A percentile compares a stretch with the other conserved stretches of the same genome.
phyloP scores from a whole-genome alignment of 2,113 vertebrate species.

The Istiophorus platypterus region DNA sequence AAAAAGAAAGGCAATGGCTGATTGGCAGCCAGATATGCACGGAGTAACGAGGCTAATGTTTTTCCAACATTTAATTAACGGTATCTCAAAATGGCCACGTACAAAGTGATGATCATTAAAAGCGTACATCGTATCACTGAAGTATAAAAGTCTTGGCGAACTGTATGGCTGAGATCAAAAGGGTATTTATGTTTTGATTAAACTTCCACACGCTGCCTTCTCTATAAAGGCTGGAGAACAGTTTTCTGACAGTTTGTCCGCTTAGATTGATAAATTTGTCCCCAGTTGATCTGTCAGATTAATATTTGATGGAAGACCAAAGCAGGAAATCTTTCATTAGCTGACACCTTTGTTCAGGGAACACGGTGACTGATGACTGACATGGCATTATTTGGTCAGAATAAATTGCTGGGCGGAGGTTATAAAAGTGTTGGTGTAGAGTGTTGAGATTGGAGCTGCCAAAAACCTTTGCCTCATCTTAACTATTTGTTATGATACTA shows the following conservation, averaged over 20 bases:
- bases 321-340: constrained; percentile 33
- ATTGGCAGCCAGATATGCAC: constrained; percentile 59
- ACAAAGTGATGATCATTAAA: background rate
- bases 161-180: background rate
- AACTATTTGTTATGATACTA: background rate
- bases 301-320: constrained; percentile 28
- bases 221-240: background rate
- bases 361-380: constrained; percentile 13
- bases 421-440: background rate
- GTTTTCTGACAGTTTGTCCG: constrained; percentile 7
- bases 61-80: constrained; percentile 38
- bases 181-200: background rate
- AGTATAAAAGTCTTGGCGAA: too few relatives aligned
- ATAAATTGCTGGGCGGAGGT: background rate
- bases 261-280: background rate
- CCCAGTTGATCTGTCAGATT: constrained; percentile 7
- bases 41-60: constrained; percentile 39
- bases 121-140: background rate
- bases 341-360: constrained; percentile 17
- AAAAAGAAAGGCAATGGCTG: constrained; percentile 38
- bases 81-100: background rate
- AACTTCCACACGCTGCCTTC: background rate
- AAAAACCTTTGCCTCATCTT: background rate
- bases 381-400: constrained; percentile 1
- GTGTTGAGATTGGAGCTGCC: background rate